phyloP scores from a whole-genome alignment of 2,113 vertebrate species.

The Procavia capensis region DNA sequence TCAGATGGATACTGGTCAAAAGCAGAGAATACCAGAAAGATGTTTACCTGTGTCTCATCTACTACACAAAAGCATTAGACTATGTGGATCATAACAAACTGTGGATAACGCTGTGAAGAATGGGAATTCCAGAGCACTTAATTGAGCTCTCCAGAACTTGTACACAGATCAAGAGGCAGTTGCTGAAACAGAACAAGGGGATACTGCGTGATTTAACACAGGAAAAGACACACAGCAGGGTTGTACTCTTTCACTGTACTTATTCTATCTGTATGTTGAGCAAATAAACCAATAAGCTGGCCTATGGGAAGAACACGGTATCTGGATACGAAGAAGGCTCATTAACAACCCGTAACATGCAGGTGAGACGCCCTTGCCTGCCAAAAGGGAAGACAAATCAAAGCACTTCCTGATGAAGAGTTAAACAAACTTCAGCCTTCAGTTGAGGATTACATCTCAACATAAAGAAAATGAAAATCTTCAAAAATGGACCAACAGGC shows the following conservation, averaged over 20 bases:
- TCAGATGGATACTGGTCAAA: too few species aligned
- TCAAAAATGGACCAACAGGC: too few species aligned
- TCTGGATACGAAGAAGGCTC: too few species aligned
- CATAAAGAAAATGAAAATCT: too few species aligned
- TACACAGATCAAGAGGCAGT: background rate
- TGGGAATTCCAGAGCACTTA: background rate
- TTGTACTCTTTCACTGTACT: too few species aligned
- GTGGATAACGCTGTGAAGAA: background rate
- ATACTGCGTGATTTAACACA: background rate
- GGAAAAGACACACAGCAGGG: background rate
- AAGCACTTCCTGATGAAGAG: background rate
- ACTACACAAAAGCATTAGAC: background rate
- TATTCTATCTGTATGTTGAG: too few species aligned
- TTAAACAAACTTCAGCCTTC: background rate
- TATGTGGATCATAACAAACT: background rate
- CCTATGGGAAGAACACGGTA: too few species aligned
- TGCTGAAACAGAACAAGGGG: background rate
- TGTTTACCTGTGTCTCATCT: background rate
- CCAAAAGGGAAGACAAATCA: background rate
- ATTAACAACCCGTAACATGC: too few species aligned
- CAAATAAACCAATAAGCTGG: too few species aligned
- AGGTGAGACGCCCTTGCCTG: too few species aligned
- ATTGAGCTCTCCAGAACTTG: background rate
- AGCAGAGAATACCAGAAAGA: too few species aligned
- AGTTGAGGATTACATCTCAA: too few species aligned